Evolutionary conservation across 2,113 vertebrate species (phyloP).

Genomic region (Ptyas mucosa): DNA sequence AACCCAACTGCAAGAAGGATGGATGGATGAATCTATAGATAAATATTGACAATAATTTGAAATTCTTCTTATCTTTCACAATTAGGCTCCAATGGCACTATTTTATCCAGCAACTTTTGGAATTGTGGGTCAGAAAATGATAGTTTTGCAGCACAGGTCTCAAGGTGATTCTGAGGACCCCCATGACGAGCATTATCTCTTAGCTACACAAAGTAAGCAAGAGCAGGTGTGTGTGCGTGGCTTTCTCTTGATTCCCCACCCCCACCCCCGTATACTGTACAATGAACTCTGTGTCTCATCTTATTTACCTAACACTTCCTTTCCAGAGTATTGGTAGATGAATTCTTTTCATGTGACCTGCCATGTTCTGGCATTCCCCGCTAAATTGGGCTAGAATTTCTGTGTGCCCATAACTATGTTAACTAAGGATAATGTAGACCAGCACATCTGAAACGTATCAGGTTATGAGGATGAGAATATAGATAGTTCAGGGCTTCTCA

Average conservation of each 20-base stretch:
- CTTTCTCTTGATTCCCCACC: neutral
- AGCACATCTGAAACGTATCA: neutral
- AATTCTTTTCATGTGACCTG: neutral
- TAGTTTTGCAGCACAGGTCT: constrained; percentile 86
- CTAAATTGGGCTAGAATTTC: neutral
- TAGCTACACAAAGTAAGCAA: constrained; percentile 96
- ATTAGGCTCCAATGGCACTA: constrained; percentile 92
- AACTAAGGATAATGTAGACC: neutral
- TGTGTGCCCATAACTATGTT: neutral
- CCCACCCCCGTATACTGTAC: neutral
- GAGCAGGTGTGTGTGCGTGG: constrained; percentile 80
- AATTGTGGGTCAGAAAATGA: constrained; percentile 98
- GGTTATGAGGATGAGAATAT: neutral
- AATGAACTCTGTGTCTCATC: neutral
- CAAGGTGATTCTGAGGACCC: constrained; percentile 94
- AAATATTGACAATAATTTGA: neutral
- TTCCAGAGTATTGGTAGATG: neutral
- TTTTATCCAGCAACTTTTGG: constrained; percentile 97
- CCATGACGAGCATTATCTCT: constrained; percentile 93
- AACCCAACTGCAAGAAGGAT: neutral
- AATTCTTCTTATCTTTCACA: constrained; percentile 2
- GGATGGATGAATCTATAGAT: neutral
- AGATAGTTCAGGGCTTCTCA: neutral
- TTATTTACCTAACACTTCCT: neutral
- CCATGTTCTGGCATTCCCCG: neutral